Evolutionary conservation across 2,113 vertebrate species (phyloP).

Genomic region (Salvelinus namaycush): DNA sequence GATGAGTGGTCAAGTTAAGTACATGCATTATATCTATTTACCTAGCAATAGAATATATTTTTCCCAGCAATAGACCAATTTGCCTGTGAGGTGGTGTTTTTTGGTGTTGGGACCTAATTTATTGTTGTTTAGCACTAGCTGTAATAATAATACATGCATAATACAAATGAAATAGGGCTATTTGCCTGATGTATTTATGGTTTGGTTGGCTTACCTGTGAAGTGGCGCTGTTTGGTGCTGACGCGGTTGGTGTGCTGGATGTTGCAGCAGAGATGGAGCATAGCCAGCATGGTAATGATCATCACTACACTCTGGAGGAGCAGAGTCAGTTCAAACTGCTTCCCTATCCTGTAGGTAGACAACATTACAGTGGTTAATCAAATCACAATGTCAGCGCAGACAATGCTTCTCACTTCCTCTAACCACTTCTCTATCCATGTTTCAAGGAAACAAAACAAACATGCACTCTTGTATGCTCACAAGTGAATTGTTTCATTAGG

Average conservation of each 20-base stretch:
- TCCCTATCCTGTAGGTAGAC: conserved; percentile 73
- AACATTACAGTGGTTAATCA: not conserved
- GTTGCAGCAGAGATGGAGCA: conserved; percentile 79
- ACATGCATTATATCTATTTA: too few species aligned
- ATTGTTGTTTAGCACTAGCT: conserved; percentile 10
- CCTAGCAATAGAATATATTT: too few species aligned
- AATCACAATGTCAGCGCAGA: not conserved
- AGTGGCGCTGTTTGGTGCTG: conserved; percentile 74
- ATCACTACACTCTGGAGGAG: conserved; percentile 81
- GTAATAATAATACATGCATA: not conserved
- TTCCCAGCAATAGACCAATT: not conserved
- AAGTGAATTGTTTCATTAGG: too few species aligned
- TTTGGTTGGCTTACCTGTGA: conserved; percentile 68
- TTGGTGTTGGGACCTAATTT: conserved; percentile 8
- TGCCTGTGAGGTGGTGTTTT: not conserved
- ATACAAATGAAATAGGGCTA: not conserved
- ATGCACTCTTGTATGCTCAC: not conserved
- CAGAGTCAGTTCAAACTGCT: conserved; percentile 80
- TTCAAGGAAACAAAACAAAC: not conserved
- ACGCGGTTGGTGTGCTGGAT: conserved; percentile 73
- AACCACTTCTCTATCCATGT: too few species aligned
- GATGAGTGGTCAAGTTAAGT: not conserved
- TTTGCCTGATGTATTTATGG: not conserved
- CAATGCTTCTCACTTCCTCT: too few species aligned
- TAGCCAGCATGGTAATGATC: conserved; percentile 79